A percentile compares a stretch with the other conserved stretches of the same genome.
These are phyloP conservation scores for Salmo trutta DNA, from an alignment of 2,797 vertebrate genomes.

Conservation along the genomic window DNA sequence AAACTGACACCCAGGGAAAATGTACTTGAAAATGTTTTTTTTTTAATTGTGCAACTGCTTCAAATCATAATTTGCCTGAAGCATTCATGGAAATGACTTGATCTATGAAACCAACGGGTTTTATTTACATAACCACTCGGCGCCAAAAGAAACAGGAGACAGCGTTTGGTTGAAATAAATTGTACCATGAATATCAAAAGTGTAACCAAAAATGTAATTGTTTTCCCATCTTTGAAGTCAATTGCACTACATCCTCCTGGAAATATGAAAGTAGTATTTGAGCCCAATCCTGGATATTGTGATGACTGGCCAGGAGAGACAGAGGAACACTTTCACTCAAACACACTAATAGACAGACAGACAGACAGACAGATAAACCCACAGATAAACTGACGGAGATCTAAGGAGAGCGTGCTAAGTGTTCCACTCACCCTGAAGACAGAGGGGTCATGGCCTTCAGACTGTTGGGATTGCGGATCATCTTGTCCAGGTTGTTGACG, in stretches of 20 bases:
- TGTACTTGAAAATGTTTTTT: constrained; percentile 60
- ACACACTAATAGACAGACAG: constrained; percentile 13
- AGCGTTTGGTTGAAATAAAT: constrained; percentile 46
- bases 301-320: constrained; percentile 18
- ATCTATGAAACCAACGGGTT: constrained; percentile 71
- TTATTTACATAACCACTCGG: constrained; percentile 71
- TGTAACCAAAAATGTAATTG: not conserved
- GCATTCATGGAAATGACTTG: constrained; percentile 61
- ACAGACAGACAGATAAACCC: no score
- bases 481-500: constrained; percentile 98
- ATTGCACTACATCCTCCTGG: constrained; percentile 25
- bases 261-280: constrained; percentile 9
- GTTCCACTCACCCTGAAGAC: constrained; percentile 85
- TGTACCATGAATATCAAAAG: constrained; percentile 43
- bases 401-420: not conserved
- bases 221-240: constrained; percentile 12
- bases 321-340: not conserved
- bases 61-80: constrained; percentile 53
- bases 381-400: not conserved
- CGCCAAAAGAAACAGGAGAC: constrained; percentile 72
- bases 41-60: constrained; percentile 43
- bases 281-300: not conserved
- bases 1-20: constrained; percentile 65
- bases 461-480: constrained; percentile 98
- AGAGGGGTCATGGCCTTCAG: constrained; percentile 97